A percentile compares a stretch with the other conserved stretches of the same genome.
Evolutionary conservation across 1,140 invertebrate genomes (phyloP).

Genomic region (Lepidurus couesii): DNA sequence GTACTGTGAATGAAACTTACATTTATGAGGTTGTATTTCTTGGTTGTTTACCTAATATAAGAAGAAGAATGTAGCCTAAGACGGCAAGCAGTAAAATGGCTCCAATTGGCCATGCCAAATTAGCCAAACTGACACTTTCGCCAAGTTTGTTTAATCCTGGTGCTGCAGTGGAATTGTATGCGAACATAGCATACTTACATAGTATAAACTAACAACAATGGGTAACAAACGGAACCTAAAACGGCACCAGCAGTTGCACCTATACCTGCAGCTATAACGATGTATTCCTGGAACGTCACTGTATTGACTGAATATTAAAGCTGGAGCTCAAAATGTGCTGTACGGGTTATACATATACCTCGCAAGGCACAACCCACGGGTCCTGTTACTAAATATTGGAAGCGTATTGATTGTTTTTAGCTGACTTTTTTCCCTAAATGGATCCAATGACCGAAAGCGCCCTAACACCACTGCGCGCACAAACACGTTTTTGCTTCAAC

Average conservation of each 20-base stretch:
- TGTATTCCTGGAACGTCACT: too few species aligned
- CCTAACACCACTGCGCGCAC: too few species aligned
- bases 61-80: background rate
- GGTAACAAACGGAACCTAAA: too few species aligned
- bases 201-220: too few species aligned
- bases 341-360: background rate
- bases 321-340: too few species aligned
- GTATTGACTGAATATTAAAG: too few species aligned
- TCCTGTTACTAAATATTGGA: background rate
- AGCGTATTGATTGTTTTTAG: background rate
- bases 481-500: too few species aligned
- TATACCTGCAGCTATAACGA: too few species aligned
- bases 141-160: background rate
- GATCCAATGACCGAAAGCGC: too few species aligned
- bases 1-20: too few species aligned
- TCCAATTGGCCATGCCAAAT: background rate
- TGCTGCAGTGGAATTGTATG: background rate
- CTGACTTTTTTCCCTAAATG: background rate
- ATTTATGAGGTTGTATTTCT: too few species aligned
- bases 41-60: background rate
- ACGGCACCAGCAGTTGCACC: too few species aligned
- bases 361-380: background rate
- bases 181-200: background rate
- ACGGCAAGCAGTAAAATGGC: background rate
- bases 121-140: background rate